phyloP scores from a whole-genome alignment of 2,888 invertebrate genomes.

The Corythucha ciliata region DNA sequence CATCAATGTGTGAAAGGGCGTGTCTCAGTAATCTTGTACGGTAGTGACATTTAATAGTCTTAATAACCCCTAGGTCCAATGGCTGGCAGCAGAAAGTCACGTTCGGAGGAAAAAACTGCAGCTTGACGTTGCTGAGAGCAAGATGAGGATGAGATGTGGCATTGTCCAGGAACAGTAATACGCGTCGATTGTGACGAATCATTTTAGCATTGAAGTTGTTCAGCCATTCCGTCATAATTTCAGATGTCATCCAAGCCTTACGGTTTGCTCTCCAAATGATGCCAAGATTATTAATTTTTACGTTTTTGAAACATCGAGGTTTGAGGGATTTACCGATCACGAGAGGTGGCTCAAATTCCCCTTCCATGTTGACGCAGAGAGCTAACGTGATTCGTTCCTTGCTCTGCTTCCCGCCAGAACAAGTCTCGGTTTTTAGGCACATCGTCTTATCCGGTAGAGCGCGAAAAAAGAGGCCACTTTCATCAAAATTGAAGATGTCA shows the following conservation, averaged over 20 bases:
- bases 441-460: conserved; percentile 36
- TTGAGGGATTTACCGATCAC: conserved; percentile 32
- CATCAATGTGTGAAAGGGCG: no score
- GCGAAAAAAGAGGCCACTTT: conserved; percentile 12
- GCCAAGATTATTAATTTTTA: conserved; percentile 19
- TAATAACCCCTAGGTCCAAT: no score
- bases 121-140: no score
- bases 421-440: conserved; percentile 35
- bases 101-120: no score
- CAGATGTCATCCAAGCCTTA: conserved; percentile 33
- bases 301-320: conserved; percentile 22
- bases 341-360: conserved; percentile 28
- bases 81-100: no score
- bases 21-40: no score
- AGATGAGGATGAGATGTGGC: conserved; percentile 19
- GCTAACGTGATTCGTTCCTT: conserved; percentile 36
- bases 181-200: conserved; percentile 8
- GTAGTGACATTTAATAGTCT: no score
- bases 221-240: conserved; percentile 18
- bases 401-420: conserved; percentile 35
- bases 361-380: conserved; percentile 34
- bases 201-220: background rate
- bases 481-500: conserved; percentile 14
- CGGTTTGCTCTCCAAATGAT: conserved; percentile 29
- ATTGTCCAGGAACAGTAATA: conserved; percentile 26